Base-by-base conservation (phyloP, 64 coral and sea anemone species). In the Pocillopora verrucosa region DNA sequence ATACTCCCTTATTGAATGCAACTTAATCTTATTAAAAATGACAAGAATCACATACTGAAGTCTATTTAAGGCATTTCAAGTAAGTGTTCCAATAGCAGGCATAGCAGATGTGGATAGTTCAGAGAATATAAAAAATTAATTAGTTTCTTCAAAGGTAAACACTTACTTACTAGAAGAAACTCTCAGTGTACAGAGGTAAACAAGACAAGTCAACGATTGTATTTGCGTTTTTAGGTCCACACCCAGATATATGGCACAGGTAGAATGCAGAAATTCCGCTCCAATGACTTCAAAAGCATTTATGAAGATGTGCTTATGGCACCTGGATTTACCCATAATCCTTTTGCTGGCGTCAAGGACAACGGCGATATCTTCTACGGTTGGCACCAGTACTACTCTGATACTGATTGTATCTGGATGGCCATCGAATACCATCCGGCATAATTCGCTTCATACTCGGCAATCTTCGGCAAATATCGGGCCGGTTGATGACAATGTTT, bases 321-420 rank as follows among this genome's bases (percentile, higher is more conserved):
- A 65, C 93, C 93, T n/a, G 93, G 93, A 0, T 89, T 95, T 73
- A 95, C 93, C 16, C 93, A 95, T 76, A 84, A 87, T 17, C 93
- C 93, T 1, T 95, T 95, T 61, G 24, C 83, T 57, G 93, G 93
- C 13, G 86, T 95, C 58, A 58, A 88, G 59, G 84, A 88, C 74
- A 91, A 26, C 78, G 89, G 89, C 0, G 51, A 90, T 58, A 64
- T 89, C 16, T 88, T 56, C 37, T 95, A 95, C 37, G 76, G 89
- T 30, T 95, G 93, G 93, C 93, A 95, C 37, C 93, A 91, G 61
- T 95, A 95, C 60, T 95, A 95, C 76, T 75, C 65, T 58, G 93
- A 95, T 70, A 95, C 93, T 9, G 89, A 95, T 16, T 95, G 93
- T 70, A 88, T 95, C 13, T 95, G 93, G 93, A 95, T 95, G 93